phyloP scores from a whole-genome alignment of 2,113 vertebrate species.

The Oreochromis niloticus region DNA sequence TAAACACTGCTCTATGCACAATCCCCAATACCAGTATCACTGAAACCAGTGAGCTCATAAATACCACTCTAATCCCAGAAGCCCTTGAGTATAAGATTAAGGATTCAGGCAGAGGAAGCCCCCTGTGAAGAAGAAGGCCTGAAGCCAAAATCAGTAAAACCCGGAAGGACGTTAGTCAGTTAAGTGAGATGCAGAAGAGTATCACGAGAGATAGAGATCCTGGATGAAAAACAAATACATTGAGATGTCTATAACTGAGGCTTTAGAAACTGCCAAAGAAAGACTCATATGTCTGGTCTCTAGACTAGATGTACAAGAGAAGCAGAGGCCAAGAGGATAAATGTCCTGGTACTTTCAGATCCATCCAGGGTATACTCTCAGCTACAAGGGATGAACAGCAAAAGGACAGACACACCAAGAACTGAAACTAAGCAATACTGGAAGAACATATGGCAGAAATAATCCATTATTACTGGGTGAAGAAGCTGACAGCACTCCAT shows the following conservation, averaged over 20 bases:
- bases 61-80: neutral
- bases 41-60: neutral
- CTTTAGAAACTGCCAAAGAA: neutral
- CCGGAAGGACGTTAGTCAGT: neutral
- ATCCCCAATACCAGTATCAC: neutral
- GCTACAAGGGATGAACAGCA: neutral
- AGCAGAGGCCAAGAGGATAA: neutral
- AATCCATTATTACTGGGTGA: neutral
- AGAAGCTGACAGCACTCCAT: neutral
- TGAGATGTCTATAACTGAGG: neutral
- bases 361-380: neutral
- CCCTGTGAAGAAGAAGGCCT: neutral
- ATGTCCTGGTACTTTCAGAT: neutral
- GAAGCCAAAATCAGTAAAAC: neutral
- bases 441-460: neutral
- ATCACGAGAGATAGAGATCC: neutral
- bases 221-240: neutral
- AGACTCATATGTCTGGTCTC: neutral
- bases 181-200: neutral
- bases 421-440: neutral
- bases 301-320: neutral
- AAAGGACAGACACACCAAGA: neutral
- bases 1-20: neutral
- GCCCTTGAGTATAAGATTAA: neutral
- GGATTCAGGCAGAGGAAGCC: neutral